phyloP scores from a whole-genome alignment of 2,113 vertebrate species.

The Amazona guildingii region DNA sequence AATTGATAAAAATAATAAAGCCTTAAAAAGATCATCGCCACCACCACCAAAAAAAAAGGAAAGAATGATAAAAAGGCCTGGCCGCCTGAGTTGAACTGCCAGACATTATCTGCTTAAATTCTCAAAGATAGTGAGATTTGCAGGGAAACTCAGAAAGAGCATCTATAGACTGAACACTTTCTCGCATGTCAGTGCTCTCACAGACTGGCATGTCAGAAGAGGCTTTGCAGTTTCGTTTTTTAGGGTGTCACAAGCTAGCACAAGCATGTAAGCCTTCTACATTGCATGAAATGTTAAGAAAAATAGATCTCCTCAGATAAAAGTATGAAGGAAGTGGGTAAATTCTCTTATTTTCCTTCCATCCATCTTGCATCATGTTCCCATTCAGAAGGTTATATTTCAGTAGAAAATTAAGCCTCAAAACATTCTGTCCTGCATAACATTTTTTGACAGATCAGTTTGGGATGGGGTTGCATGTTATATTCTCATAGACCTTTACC shows the following conservation, averaged over 20 bases:
- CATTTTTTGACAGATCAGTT: not conserved
- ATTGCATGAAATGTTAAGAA: constrained; percentile 14
- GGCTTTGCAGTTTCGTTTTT: constrained; percentile 44
- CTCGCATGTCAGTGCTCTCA: constrained; percentile 49
- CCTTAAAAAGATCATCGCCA: not conserved
- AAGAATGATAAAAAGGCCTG: not conserved
- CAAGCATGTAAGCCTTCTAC: constrained; percentile 10
- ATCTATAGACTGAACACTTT: constrained; percentile 36
- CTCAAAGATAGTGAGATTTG: not conserved
- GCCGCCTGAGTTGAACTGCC: not conserved
- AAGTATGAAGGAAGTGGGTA: not conserved
- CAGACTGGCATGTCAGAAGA: constrained; percentile 54
- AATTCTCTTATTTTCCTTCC: not conserved
- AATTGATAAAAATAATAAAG: constrained; percentile 13
- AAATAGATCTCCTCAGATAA: not conserved
- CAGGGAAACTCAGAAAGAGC: constrained; percentile 35
- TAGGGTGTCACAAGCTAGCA: constrained; percentile 39
- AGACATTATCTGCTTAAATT: constrained; percentile 48
- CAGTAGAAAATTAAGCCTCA: not conserved
- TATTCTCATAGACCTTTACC: not conserved
- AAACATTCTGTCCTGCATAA: not conserved
- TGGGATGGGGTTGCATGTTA: not conserved
- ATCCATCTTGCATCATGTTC: not conserved
- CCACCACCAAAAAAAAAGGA: accelerated
- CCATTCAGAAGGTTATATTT: not conserved